phyloP scores from a whole-genome alignment of 2,113 vertebrate genomes.

The Thomomys bottae region DNA sequence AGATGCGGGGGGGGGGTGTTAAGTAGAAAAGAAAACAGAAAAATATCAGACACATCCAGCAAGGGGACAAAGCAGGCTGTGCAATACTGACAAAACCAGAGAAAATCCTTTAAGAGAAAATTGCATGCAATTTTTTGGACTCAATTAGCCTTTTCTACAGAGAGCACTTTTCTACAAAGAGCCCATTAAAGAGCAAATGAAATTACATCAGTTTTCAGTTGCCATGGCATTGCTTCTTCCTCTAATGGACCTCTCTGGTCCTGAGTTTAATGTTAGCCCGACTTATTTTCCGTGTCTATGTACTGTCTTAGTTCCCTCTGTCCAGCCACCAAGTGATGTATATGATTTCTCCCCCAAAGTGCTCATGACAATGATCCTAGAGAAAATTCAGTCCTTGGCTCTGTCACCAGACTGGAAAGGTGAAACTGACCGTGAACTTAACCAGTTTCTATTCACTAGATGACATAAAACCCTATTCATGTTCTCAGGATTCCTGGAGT shows the following conservation, averaged over 20 bases:
- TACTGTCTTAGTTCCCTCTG: constrained; percentile 18
- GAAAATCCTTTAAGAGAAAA: constrained; percentile 79
- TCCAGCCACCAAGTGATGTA: background rate
- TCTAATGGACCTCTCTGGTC: constrained; percentile 70
- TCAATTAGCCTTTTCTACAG: constrained; percentile 81
- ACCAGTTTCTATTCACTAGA: background rate
- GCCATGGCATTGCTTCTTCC: constrained; percentile 72
- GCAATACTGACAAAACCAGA: constrained; percentile 49
- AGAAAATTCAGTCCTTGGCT: background rate
- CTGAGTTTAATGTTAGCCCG: constrained; percentile 35
- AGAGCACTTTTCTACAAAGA: constrained; percentile 77
- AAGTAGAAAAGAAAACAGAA: constrained; percentile 75
- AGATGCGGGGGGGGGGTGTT: constrained; percentile 43
- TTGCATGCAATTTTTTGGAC: constrained; percentile 80
- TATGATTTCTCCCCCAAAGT: constrained; percentile 45
- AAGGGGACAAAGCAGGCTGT: constrained; percentile 66
- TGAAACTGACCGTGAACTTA: constrained; percentile 26
- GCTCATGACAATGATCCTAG: background rate
- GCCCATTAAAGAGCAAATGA: constrained; percentile 78
- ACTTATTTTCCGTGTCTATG: constrained; percentile 47
- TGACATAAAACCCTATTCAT: too few species aligned
- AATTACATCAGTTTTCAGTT: constrained; percentile 77
- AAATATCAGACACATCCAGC: constrained; percentile 71
- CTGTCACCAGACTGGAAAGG: background rate
- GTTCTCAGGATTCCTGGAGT: background rate